phyloP scores from a whole-genome alignment of 2,797 vertebrate species.

The Enteromius afrohamiltoni region DNA sequence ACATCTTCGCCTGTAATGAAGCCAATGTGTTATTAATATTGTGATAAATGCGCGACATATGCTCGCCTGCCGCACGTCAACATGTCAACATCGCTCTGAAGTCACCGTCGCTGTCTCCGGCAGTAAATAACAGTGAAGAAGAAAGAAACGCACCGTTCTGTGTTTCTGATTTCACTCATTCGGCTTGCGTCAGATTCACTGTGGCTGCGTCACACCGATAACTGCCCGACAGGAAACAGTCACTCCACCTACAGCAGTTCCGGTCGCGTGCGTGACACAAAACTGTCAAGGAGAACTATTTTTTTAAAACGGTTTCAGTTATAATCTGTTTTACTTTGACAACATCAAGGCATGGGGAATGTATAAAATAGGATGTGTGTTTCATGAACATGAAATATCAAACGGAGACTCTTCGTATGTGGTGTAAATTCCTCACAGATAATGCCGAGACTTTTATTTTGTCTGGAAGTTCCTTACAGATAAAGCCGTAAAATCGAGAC shows the following conservation, averaged over 20 bases:
- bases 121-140: background rate
- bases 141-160: slow-evolving; percentile 55
- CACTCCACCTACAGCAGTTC: slow-evolving; percentile 48
- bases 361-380: background rate
- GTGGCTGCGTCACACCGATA: slow-evolving; percentile 53
- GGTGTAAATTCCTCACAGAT: background rate
- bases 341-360: no score
- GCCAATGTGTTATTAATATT: background rate
- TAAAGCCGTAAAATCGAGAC: background rate
- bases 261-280: slow-evolving; percentile 8
- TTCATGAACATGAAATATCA: background rate
- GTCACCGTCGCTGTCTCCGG: background rate
- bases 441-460: slow-evolving; percentile 10
- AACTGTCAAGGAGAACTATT: background rate
- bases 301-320: background rate
- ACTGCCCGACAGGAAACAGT: slow-evolving; percentile 56
- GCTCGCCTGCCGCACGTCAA: background rate
- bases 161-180: slow-evolving; percentile 61
- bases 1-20: slow-evolving; percentile 73
- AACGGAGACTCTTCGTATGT: background rate
- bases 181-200: slow-evolving; percentile 72
- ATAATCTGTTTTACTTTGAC: background rate
- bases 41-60: background rate
- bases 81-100: background rate
- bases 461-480: background rate